Evolutionary conservation across 2,888 invertebrate species (phyloP).

Genomic region (Tortrix viridana): DNA sequence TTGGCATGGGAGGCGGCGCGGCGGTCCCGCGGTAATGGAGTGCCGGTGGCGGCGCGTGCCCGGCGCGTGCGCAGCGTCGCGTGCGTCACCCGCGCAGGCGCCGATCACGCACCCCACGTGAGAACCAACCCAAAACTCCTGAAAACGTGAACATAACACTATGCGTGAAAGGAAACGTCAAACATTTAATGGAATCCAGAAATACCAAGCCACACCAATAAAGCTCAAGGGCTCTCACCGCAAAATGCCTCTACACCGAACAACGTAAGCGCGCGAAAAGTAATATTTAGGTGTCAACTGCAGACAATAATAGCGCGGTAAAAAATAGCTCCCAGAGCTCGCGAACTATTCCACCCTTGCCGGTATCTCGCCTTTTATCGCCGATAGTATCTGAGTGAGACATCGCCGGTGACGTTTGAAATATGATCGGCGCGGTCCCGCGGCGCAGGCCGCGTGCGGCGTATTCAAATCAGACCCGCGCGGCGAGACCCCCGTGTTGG

Average conservation of each 20-base stretch:
- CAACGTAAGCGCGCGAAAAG: conserved; percentile 63
- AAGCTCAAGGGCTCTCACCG: conserved; percentile 70
- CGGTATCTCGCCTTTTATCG: conserved; percentile 78
- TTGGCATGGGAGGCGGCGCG: conserved; percentile 49
- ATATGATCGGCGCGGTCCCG: conserved; percentile 82
- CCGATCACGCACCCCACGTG: conserved; percentile 65
- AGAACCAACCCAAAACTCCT: conserved; percentile 51
- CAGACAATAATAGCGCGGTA: conserved; percentile 81
- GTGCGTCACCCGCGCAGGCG: conserved; percentile 50
- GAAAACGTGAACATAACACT: neutral
- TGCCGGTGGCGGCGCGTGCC: conserved; percentile 56
- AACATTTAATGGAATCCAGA: conserved; percentile 37
- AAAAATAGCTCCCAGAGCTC: conserved; percentile 73
- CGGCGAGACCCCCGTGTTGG: conserved; percentile 83
- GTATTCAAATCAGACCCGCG: conserved; percentile 83
- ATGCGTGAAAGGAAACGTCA: neutral
- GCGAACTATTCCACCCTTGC: conserved; percentile 79
- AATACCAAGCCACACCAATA: conserved; percentile 66
- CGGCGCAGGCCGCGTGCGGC: conserved; percentile 80
- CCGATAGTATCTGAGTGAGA: conserved; percentile 84
- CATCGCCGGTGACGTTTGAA: conserved; percentile 84
- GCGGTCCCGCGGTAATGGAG: conserved; percentile 77
- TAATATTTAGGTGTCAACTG: conserved; percentile 84
- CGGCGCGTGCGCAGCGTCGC: conserved; percentile 52
- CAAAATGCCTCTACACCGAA: conserved; percentile 68